Conservation (phyloP, 2,797 vertebrate genomes). For the Eremophila alpestris region DNA sequence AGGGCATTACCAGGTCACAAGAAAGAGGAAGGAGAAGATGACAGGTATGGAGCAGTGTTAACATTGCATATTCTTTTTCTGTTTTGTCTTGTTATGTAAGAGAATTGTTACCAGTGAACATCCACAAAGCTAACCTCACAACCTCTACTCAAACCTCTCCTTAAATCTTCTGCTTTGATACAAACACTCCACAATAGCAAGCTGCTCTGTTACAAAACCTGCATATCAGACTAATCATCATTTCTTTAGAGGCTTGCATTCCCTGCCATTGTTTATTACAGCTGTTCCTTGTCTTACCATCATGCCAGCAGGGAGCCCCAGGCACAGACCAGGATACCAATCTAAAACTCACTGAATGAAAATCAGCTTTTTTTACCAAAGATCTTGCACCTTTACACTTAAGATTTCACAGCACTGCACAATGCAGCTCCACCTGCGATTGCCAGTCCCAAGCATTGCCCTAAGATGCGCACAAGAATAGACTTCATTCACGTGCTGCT, state of each 20-base stretch:
- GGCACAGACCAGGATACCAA: not conserved
- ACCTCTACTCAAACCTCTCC: not conserved
- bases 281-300: not conserved
- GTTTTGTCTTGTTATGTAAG: not conserved
- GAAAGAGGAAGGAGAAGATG: not conserved
- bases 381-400: not conserved
- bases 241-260: conserved; percentile 8
- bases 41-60: not conserved
- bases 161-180: conserved; percentile 24
- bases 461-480: not conserved
- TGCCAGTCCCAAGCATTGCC: not conserved
- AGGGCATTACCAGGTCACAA: not conserved
- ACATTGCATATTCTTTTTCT: not conserved
- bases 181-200: conserved; percentile 12
- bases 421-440: not conserved
- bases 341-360: not conserved
- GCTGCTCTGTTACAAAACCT: not conserved
- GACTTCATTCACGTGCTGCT: not conserved
- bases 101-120: not conserved
- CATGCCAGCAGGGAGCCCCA: not conserved
- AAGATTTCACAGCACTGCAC: not conserved
- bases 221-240: not conserved
- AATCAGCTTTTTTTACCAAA: not conserved
- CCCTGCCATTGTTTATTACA: not conserved
- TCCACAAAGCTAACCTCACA: not conserved